Percentiles rank a stretch among this genome's conserved stretches.
phyloP scores from a whole-genome alignment of 2,113 vertebrate genomes.

The Globicephala melas region DNA sequence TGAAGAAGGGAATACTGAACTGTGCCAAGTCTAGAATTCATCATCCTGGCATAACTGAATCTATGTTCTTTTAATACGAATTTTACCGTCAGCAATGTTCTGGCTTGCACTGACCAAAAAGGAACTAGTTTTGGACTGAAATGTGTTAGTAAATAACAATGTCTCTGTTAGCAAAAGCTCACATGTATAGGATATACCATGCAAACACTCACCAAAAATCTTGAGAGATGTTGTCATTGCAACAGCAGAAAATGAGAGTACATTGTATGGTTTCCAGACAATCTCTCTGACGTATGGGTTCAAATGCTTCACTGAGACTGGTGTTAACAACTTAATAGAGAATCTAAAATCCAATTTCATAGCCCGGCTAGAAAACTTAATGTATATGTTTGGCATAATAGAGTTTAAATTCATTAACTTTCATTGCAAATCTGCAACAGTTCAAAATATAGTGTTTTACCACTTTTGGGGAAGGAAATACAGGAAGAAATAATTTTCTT shows the following conservation, averaged over 20 bases:
- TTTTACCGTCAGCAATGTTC: not conserved
- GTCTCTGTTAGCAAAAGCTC: not conserved
- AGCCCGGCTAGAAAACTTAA: not conserved
- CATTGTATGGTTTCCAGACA: not conserved
- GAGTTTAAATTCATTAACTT: slow-evolving; percentile 46
- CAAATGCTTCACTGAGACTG: not conserved
- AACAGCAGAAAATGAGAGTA: not conserved
- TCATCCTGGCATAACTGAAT: not conserved
- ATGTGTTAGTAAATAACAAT: not conserved
- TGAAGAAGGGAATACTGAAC: slow-evolving; percentile 28
- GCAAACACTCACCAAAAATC: not conserved
- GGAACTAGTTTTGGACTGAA: not conserved
- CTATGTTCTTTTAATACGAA: not conserved
- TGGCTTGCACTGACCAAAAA: not conserved
- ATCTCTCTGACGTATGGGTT: not conserved
- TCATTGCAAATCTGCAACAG: not conserved
- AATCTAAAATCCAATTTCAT: slow-evolving; percentile 38
- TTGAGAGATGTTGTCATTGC: not conserved
- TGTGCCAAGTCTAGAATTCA: not conserved
- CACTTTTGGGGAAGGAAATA: not conserved
- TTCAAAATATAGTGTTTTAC: not conserved
- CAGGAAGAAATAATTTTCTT: slow-evolving; percentile 12
- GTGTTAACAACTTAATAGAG: not conserved
- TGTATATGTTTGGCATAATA: not conserved
- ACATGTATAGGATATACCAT: not conserved